These are phyloP conservation scores for Camponotus vicinus DNA, from an alignment of 1,140 invertebrate genomes.

Conservation along the genomic window DNA sequence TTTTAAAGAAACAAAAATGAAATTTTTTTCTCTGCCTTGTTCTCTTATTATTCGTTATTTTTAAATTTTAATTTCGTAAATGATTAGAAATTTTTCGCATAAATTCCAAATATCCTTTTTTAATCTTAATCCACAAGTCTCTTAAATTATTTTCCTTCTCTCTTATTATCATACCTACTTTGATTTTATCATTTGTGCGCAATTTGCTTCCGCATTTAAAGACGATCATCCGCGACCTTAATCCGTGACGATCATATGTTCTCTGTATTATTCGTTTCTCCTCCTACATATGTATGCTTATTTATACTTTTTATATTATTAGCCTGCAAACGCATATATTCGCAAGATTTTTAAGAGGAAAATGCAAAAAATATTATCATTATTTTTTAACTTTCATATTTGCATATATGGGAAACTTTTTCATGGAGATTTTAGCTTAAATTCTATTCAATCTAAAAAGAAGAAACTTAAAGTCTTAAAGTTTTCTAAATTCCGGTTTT, in stretches of 20 bases:
- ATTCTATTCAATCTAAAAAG: background rate
- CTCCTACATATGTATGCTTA: background rate
- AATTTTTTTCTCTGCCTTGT: background rate
- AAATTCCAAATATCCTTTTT: background rate
- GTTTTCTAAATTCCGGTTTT: background rate
- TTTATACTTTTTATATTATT: conserved; percentile 23
- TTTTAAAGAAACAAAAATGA: background rate
- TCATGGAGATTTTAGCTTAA: background rate
- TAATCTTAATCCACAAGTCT: background rate
- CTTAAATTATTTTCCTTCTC: background rate
- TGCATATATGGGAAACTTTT: background rate
- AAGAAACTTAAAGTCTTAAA: conserved; percentile 16
- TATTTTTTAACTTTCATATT: background rate
- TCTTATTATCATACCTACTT: background rate
- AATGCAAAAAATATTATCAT: too few relatives aligned
- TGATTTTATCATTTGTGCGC: conserved; percentile 14
- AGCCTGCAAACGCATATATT: background rate
- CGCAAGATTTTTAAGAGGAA: background rate
- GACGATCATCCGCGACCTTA: conserved; percentile 21
- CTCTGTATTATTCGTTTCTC: conserved; percentile 4
- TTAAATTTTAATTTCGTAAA: conserved; percentile 8
- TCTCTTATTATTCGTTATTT: background rate
- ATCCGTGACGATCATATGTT: background rate
- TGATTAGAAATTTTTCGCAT: background rate
- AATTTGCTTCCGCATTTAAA: conserved; percentile 28